phyloP scores from a whole-genome alignment of 2,113 vertebrate genomes.

The Montifringilla adamsi region DNA sequence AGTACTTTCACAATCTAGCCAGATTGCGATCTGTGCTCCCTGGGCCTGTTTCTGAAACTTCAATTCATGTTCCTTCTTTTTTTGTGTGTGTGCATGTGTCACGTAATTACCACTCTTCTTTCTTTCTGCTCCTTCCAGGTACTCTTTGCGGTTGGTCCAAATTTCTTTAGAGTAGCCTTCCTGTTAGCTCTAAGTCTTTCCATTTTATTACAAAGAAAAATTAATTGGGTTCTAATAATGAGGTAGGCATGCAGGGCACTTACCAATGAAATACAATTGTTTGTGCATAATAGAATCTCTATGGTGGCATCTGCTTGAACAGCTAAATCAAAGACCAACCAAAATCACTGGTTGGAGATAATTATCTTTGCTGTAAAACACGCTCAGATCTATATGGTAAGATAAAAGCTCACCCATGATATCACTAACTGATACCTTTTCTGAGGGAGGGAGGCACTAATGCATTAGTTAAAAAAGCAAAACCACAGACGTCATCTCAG shows the following conservation, averaged over 20 bases:
- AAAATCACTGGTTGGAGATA: constrained; percentile 54
- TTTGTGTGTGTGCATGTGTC: constrained; percentile 48
- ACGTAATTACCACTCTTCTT: constrained; percentile 46
- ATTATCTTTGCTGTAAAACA: constrained; percentile 60
- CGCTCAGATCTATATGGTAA: constrained; percentile 26
- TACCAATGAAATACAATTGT: constrained; percentile 65
- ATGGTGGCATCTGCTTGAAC: constrained; percentile 65
- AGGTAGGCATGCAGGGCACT: constrained; percentile 58
- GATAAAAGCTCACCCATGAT: constrained; percentile 45
- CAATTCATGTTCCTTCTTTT: constrained; percentile 59
- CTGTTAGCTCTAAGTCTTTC: constrained; percentile 44
- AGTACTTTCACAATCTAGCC: constrained; percentile 24
- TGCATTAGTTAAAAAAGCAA: not conserved
- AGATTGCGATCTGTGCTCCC: constrained; percentile 50
- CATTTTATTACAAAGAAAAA: constrained; percentile 59
- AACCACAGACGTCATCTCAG: not conserved
- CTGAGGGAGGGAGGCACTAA: not conserved
- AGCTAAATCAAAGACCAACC: constrained; percentile 64
- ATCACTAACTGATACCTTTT: constrained; percentile 35
- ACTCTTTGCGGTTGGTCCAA: constrained; percentile 56
- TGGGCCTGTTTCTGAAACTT: constrained; percentile 39
- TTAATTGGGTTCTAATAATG: constrained; percentile 67
- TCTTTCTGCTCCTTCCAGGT: constrained; percentile 43
- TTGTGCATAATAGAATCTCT: constrained; percentile 63
- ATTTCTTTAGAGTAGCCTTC: constrained; percentile 58